These are phyloP conservation scores for Lepidotrigona ventralis DNA, from an alignment of 1,140 invertebrate species.

Conservation along the genomic window DNA sequence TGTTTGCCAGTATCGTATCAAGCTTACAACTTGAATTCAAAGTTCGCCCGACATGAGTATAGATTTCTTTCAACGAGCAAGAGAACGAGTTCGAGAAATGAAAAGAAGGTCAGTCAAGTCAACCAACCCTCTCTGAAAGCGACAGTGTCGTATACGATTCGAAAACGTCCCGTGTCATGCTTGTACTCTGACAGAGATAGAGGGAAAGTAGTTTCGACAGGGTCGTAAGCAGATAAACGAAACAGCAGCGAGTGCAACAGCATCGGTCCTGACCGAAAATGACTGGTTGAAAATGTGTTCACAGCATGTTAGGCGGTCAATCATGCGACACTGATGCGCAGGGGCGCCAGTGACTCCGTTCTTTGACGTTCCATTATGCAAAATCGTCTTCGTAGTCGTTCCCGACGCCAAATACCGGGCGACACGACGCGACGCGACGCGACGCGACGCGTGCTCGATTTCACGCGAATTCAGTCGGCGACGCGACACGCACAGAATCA, in stretches of 20 bases:
- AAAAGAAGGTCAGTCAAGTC: background rate
- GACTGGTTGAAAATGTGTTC: constrained; percentile 64
- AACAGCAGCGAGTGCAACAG: constrained; percentile 46
- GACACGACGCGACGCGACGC: constrained; percentile 34
- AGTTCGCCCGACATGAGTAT: too few species aligned
- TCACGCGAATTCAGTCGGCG: constrained; percentile 61
- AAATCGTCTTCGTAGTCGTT: constrained; percentile 62
- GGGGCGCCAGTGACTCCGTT: constrained; percentile 56
- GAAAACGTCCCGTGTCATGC: background rate
- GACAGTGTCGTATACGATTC: background rate
- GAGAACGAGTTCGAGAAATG: background rate
- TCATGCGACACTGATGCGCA: constrained; percentile 63
- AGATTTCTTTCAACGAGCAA: too few species aligned
- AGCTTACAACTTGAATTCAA: too few species aligned
- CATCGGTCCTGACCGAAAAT: constrained; percentile 44
- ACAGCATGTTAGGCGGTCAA: constrained; percentile 64
- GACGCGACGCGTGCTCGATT: constrained; percentile 64
- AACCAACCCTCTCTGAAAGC: background rate
- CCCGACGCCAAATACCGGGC: constrained; percentile 55
- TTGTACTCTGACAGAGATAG: background rate
- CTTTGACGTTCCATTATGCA: constrained; percentile 70
- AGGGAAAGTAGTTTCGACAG: constrained; percentile 39
- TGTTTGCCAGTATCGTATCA: too few species aligned
- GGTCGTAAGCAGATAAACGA: constrained; percentile 60
- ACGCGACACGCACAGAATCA: constrained; percentile 24